Conservation (phyloP, 2,113 vertebrate species). For the Tiliqua scincoides region DNA sequence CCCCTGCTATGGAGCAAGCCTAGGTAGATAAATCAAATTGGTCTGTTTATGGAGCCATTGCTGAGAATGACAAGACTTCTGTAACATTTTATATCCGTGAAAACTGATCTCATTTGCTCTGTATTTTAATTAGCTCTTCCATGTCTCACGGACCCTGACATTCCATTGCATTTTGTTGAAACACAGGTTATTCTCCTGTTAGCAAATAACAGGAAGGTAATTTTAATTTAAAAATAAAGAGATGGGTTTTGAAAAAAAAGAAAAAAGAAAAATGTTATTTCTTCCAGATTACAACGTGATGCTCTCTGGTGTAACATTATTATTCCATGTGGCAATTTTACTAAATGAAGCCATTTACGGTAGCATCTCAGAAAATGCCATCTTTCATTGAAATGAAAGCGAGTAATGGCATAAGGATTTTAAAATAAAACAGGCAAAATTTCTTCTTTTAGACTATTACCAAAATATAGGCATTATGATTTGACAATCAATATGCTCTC, state of each 20-base stretch:
- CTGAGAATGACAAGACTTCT: constrained; percentile 55
- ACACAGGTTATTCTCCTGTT: constrained; percentile 47
- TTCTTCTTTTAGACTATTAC: constrained; percentile 72
- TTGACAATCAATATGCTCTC: constrained; percentile 74
- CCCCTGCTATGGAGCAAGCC: constrained; percentile 38
- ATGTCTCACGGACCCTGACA: constrained; percentile 17
- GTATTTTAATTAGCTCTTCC: constrained; percentile 59
- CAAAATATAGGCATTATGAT: constrained; percentile 75
- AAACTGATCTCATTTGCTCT: constrained; percentile 58
- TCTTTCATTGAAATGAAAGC: constrained; percentile 76
- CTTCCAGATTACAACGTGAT: constrained; percentile 66
- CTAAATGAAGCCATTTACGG: constrained; percentile 74
- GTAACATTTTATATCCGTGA: neutral
- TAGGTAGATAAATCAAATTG: constrained; percentile 55
- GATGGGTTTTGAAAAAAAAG: constrained; percentile 37
- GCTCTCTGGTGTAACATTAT: constrained; percentile 72
- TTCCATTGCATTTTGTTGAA: constrained; percentile 36
- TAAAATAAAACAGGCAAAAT: constrained; percentile 73
- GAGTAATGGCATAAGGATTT: constrained; percentile 64
- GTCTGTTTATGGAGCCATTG: constrained; percentile 41
- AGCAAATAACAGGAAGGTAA: constrained; percentile 46
- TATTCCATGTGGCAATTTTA: constrained; percentile 71
- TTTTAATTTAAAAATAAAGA: constrained; percentile 61
- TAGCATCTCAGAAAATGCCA: constrained; percentile 72
- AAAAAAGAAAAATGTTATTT: constrained; percentile 59